These are phyloP conservation scores for Chrysemys picta DNA, from an alignment of 2,113 vertebrate genomes.

Conservation along the genomic window DNA sequence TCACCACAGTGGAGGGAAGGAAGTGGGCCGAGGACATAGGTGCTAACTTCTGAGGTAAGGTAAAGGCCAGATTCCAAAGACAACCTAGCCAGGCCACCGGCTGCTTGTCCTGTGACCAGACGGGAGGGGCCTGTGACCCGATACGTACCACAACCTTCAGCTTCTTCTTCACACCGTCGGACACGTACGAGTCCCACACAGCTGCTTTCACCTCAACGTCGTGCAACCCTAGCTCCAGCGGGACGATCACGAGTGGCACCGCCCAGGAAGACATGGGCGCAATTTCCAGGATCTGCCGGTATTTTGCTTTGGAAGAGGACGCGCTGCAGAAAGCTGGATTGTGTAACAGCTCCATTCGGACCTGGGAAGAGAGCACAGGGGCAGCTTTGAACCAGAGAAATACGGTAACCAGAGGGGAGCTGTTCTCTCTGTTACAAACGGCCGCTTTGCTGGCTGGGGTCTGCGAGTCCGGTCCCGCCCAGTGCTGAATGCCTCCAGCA, in stretches of 20 bases:
- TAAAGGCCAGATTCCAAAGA: not conserved
- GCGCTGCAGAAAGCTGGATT: conserved; percentile 84
- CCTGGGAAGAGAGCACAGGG: conserved; percentile 64
- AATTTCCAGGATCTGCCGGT: conserved; percentile 67
- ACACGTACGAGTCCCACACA: conserved; percentile 42
- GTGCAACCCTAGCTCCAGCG: conserved; percentile 78
- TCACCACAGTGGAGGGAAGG: not conserved
- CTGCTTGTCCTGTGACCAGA: too few relatives aligned
- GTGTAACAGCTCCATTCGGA: conserved; percentile 82
- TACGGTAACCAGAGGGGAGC: not conserved
- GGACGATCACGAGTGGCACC: conserved; percentile 85
- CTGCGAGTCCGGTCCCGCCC: not conserved
- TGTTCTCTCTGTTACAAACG: not conserved
- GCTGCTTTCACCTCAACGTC: conserved; percentile 86
- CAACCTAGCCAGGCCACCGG: not conserved
- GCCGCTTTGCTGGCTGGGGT: not conserved
- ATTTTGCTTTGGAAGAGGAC: conserved; percentile 76
- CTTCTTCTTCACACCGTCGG: conserved; percentile 84
- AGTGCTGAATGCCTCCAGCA: not conserved
- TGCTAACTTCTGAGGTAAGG: not conserved
- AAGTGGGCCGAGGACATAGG: not conserved
- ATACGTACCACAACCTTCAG: conserved; percentile 90
- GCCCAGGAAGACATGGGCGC: conserved; percentile 54
- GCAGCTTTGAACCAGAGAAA: not conserved
- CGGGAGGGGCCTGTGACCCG: accelerated